These are phyloP conservation scores for Oryzias sinensis DNA, from an alignment of 2,797 vertebrate species.

Conservation along the genomic window DNA sequence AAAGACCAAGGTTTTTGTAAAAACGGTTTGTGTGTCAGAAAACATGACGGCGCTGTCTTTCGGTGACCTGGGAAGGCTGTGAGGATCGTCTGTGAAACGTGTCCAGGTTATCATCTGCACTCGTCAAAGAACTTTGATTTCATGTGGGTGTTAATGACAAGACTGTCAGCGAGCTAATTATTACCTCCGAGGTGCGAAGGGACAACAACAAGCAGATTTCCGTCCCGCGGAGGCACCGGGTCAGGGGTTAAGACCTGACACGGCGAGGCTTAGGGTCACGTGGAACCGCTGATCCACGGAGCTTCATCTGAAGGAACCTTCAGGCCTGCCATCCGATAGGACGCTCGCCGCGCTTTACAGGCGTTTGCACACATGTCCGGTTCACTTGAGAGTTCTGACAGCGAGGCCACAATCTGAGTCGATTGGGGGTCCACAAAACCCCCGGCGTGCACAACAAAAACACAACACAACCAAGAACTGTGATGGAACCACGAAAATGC, in stretches of 20 bases:
- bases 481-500: no score
- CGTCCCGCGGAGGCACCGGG: slow-evolving; percentile 37
- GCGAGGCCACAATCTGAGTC: slow-evolving; percentile 13
- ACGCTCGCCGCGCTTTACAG: slow-evolving; percentile 33
- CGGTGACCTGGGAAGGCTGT: slow-evolving; percentile 1
- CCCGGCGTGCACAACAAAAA: no score
- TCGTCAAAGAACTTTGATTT: slow-evolving; percentile 15
- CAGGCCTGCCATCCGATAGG: slow-evolving; percentile 32
- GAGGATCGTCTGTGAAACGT: neutral
- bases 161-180: slow-evolving; percentile 55
- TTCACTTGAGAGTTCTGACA: slow-evolving; percentile 16
- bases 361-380: slow-evolving; percentile 42
- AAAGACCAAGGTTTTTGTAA: no score
- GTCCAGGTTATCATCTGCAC: slow-evolving; percentile 11
- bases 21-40: no score
- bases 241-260: slow-evolving; percentile 47
- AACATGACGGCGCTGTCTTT: neutral
- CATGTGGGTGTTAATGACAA: slow-evolving; percentile 6
- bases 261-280: slow-evolving; percentile 27
- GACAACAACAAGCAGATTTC: slow-evolving; percentile 58
- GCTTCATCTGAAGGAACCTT: slow-evolving; percentile 17
- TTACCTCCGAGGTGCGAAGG: slow-evolving; percentile 55
- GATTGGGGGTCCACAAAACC: no score
- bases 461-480: no score
- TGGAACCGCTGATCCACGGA: slow-evolving; percentile 29